Conservation (phyloP, 2,113 vertebrate genomes). For the Cyanocitta stelleri region DNA sequence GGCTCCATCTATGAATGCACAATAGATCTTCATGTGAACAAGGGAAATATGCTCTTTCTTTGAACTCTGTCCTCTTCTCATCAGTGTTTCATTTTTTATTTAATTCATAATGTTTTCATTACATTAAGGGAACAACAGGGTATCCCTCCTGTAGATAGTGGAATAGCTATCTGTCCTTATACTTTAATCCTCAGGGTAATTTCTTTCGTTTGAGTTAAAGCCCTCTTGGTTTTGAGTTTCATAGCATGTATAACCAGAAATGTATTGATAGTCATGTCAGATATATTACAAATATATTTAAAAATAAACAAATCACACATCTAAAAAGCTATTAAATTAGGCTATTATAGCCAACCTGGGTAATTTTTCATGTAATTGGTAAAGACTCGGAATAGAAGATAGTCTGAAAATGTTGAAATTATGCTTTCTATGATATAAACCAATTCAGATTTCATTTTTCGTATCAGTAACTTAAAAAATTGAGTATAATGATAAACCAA, state of each 20-base stretch:
- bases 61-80: conserved; percentile 45
- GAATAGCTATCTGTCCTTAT: background rate
- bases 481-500: background rate
- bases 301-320: background rate
- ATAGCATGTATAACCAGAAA: background rate
- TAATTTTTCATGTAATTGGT: background rate
- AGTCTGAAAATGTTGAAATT: background rate
- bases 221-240: background rate
- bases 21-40: conserved; percentile 35
- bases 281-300: background rate
- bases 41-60: conserved; percentile 32
- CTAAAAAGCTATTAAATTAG: background rate
- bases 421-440: background rate
- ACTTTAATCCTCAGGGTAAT: background rate
- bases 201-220: background rate
- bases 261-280: background rate
- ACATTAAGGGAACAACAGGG: conserved; percentile 47
- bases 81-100: conserved; percentile 38
- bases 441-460: background rate
- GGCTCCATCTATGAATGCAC: conserved; percentile 1
- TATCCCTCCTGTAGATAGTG: conserved; percentile 26
- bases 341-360: background rate
- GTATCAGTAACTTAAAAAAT: background rate
- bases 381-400: background rate
- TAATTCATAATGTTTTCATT: conserved; percentile 49